Base-by-base conservation (phyloP, 2,888 invertebrate genomes). In the Lutraria lutraria region DNA sequence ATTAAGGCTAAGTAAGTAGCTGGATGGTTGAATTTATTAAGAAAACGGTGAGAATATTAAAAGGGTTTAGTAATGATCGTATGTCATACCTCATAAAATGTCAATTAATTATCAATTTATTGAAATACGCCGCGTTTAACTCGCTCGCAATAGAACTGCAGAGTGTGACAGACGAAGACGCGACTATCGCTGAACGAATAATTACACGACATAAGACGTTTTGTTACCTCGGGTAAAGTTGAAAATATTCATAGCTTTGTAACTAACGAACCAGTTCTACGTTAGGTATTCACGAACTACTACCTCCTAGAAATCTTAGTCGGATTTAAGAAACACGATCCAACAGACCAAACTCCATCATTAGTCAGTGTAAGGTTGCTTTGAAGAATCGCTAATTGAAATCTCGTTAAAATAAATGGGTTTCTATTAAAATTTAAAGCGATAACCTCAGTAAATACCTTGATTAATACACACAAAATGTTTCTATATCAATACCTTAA, bases 91-190 rank as follows among this genome's bases (percentile, higher is more conserved):
- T 34, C 76, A 76, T 76, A 76, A 76, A 76, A 76, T 76, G 76
- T 76, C 81, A 88, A 88, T 81, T 88, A 88, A 88, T 88, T 85
- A 85, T 60, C 88, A 76, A 88, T 88, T 84, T 88, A 88, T 54
- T 54, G 72, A 81, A 85, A 79, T 84, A 31, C 19, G 68, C 72
- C 31, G 34, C 29, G 53, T 25, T 60, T 34, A 21, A 16, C 31
- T 29, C 19, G 63, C 83, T 60, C 43, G 63, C 56, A 83, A 76
- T 76, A 76, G 76, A 31, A 34, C 31, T 31, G 29, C 31, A 31
- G 8, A 31, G 31, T 34, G 34, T 60, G 31, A 19, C 29, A 60
- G 34, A 54, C 83, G 83, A 60, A 56, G 16, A 63, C 34, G 19
- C 31, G 43, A 16, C 31, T 54, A 63, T 60, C 34, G 25, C 60